phyloP scores from a whole-genome alignment of 2,797 vertebrate genomes.

The Enteromius thamalakanensis region DNA sequence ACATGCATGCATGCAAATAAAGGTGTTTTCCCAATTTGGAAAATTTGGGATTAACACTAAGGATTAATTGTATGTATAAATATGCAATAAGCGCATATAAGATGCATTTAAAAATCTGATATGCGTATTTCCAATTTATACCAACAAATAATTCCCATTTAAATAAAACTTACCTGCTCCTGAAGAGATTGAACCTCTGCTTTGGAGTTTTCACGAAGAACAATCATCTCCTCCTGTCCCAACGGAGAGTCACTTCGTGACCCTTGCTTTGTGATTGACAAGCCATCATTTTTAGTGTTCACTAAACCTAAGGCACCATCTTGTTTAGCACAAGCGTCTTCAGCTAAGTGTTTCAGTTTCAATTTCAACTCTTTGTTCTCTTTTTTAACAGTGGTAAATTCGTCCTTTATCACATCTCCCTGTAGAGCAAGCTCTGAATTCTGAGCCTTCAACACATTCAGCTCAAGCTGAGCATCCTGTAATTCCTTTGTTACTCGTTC shows the following conservation, averaged over 20 bases:
- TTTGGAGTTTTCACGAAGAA: not conserved
- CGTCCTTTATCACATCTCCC: constrained; percentile 44
- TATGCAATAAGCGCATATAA: not conserved
- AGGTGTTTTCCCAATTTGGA: not conserved
- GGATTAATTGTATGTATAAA: not conserved
- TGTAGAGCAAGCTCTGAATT: constrained; percentile 47
- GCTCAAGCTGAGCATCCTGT: constrained; percentile 42
- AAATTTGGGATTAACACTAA: not conserved
- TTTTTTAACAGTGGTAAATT: constrained; percentile 59
- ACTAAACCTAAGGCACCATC: not conserved
- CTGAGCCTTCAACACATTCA: constrained; percentile 40
- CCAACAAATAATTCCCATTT: not conserved
- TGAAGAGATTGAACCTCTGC: constrained; percentile 29
- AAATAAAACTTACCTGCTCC: constrained; percentile 28
- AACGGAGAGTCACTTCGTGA: not conserved
- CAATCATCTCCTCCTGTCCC: constrained; percentile 4
- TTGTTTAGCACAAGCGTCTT: constrained; percentile 20
- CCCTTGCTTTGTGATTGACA: not conserved
- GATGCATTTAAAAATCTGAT: not conserved
- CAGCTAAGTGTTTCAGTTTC: constrained; percentile 46
- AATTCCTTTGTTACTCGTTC: constrained; percentile 46
- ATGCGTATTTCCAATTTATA: not conserved
- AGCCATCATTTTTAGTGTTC: constrained; percentile 1
- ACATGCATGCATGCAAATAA: not conserved
- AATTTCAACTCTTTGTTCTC: constrained; percentile 67